phyloP scores from a whole-genome alignment of 2,888 invertebrate species.

The Pseudeuparius sepicola region DNA sequence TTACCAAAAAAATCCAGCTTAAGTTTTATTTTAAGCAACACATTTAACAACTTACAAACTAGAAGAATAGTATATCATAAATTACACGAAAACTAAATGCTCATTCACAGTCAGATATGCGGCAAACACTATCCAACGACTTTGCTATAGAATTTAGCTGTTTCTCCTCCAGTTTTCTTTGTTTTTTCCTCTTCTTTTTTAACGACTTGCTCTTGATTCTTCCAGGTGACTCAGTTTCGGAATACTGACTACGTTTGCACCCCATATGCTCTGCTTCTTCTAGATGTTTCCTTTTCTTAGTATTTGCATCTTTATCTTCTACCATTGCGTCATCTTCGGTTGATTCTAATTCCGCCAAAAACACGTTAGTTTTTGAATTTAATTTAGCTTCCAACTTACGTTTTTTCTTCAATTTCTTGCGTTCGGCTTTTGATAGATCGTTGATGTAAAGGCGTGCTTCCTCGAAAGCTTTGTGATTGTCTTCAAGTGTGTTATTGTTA shows the following conservation, averaged over 20 bases:
- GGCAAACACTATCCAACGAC: slow-evolving; percentile 32
- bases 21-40: no score
- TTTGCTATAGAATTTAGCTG: slow-evolving; percentile 30
- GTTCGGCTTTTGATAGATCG: slow-evolving; percentile 33
- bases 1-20: no score
- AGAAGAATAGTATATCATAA: no score
- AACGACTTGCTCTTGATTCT: slow-evolving; percentile 23
- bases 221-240: slow-evolving; percentile 21
- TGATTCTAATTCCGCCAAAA: slow-evolving; percentile 25
- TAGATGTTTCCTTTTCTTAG: slow-evolving; percentile 31
- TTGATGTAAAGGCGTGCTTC: slow-evolving; percentile 29
- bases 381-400: slow-evolving; percentile 28
- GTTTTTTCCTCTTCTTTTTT: slow-evolving; percentile 25
- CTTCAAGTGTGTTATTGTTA: slow-evolving; percentile 25
- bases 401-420: slow-evolving; percentile 33
- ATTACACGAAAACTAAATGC: no score
- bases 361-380: slow-evolving; percentile 23
- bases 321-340: slow-evolving; percentile 22
- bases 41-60: no score
- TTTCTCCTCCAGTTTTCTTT: slow-evolving; percentile 28
- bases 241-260: slow-evolving; percentile 20
- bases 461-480: slow-evolving; percentile 32
- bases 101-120: slow-evolving; percentile 33
- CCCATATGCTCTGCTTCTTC: slow-evolving; percentile 25
- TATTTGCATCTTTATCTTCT: slow-evolving; percentile 24